phyloP scores from a whole-genome alignment of 1,140 invertebrate species.

The Drosophila nikananu region DNA sequence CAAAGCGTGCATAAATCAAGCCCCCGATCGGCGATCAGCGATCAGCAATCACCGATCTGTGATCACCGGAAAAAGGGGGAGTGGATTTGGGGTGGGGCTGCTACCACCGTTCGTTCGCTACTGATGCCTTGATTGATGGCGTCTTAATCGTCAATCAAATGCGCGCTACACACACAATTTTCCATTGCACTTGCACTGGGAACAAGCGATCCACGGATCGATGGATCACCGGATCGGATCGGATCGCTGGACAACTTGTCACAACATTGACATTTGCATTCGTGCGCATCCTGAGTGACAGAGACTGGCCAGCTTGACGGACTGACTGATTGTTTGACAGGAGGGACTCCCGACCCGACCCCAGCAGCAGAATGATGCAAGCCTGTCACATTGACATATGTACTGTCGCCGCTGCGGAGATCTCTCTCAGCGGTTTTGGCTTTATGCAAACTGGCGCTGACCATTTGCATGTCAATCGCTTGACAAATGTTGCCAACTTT shows the following conservation, averaged over 20 bases:
- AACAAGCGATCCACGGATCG: slow-evolving; percentile 39
- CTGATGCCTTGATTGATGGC: slow-evolving; percentile 83
- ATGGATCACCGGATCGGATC: slow-evolving; percentile 52
- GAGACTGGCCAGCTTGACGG: slow-evolving; percentile 62
- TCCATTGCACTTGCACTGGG: slow-evolving; percentile 59
- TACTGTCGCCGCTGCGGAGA: slow-evolving; percentile 54
- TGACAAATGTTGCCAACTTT: slow-evolving; percentile 82
- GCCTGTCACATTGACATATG: slow-evolving; percentile 79
- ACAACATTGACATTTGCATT: slow-evolving; percentile 82
- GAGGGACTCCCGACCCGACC: slow-evolving; percentile 12
- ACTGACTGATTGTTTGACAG: slow-evolving; percentile 82
- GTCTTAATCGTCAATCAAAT: slow-evolving; percentile 84
- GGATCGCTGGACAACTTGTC: slow-evolving; percentile 71
- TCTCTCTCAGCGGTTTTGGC: slow-evolving; percentile 25
- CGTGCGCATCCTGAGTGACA: slow-evolving; percentile 78
- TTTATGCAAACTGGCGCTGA: slow-evolving; percentile 74
- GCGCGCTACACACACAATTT: slow-evolving; percentile 74
- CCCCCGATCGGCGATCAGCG: slow-evolving; percentile 51
- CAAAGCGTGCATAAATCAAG: slow-evolving; percentile 82
- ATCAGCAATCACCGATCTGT: slow-evolving; percentile 48
- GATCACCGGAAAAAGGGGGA: slow-evolving; percentile 28
- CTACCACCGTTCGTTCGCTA: slow-evolving; percentile 56
- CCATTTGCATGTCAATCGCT: slow-evolving; percentile 82
- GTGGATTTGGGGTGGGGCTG: slow-evolving; percentile 14
- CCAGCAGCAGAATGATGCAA: slow-evolving; percentile 55